Evolutionary conservation across 2,888 invertebrate genomes (phyloP), one percentile per base, ranked within the genome.

Genomic region (Drosophila nr. medialis): DNA sequence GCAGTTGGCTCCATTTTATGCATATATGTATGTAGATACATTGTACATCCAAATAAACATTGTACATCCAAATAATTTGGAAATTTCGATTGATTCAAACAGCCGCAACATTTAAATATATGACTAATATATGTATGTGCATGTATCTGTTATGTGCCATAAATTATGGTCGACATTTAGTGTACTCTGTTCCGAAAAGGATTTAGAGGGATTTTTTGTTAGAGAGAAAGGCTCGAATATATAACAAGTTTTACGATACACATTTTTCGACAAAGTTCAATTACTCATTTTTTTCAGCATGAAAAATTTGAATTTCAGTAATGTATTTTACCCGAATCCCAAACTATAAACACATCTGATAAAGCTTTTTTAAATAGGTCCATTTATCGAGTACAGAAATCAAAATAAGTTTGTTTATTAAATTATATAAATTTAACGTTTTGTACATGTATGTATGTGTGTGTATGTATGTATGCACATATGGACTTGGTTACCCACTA

Each of bases 21-120:
- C 18, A 29, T 21, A 45, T 38, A 50, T 13, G 29, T 30, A 30
- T 30, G 10, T 30, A 32, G 10, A 36, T 38, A 55, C 24, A 42
- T 42, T 6, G 21, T 48, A 13, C 15, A 29, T n/a, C 4, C 48
- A 34, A 5, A 13, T 38, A 21, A 30, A 36, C 24, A 45, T 24
- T n/a, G n/a, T n/a, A n/a, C n/a, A n/a, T n/a, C n/a, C n/a, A n/a
- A n/a, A n/a, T n/a, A 75, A 75, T 66, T 65, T 60, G 66, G 45
- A 59, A 42, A 83, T 82, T 75, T 68, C 64, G 75, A 80, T 84
- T 82, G 77, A 84, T 82, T 84, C 79, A 82, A 82, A 79, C 68
- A 79, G 82, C 80, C 85, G 67, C 82, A 82, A 75, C 74, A 79
- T 79, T 82, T 70, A 72, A 79, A 71, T 66, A 62, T 10, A 27